A percentile compares a stretch with the other conserved stretches of the same genome.
phyloP scores from a whole-genome alignment of 1,140 invertebrate genomes.

The Laupala kohalensis region DNA sequence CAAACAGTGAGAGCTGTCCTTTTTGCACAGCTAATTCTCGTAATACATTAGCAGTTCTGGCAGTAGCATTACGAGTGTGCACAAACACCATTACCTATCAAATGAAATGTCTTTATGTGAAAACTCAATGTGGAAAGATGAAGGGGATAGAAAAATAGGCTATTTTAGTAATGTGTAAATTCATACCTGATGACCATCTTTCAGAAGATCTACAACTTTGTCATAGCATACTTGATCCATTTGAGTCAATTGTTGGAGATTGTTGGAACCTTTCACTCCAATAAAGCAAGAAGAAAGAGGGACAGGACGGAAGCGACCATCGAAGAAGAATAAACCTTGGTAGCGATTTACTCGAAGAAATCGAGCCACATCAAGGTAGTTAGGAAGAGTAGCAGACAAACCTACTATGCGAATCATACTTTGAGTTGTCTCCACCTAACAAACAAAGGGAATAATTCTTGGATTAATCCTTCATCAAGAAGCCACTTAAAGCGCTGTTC shows the following conservation, averaged over 20 bases:
- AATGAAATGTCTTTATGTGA: too few species aligned
- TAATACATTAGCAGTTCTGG: constrained; percentile 66
- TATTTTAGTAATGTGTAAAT: too few species aligned
- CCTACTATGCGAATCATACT: constrained; percentile 97
- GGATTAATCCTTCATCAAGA: too few species aligned
- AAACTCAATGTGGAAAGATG: too few species aligned
- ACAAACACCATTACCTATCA: constrained; percentile 94
- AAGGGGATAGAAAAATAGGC: too few species aligned
- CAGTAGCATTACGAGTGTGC: constrained; percentile 91
- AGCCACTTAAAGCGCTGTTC: too few species aligned
- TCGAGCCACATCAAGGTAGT: constrained; percentile 90
- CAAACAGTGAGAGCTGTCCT: constrained; percentile 52
- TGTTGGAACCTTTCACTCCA: constrained; percentile 71
- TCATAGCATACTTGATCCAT: constrained; percentile 94
- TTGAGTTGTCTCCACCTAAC: constrained; percentile 80
- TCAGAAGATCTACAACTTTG: constrained; percentile 75
- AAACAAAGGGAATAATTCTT: constrained; percentile 14
- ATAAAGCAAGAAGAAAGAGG: constrained; percentile 87
- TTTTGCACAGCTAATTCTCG: constrained; percentile 63
- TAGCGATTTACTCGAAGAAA: constrained; percentile 90
- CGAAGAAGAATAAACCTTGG: constrained; percentile 93
- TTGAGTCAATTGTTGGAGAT: constrained; percentile 60
- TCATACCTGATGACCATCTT: constrained; percentile 72
- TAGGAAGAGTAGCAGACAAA: constrained; percentile 92
- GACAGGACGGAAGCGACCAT: constrained; percentile 89